Evolutionary conservation across 2,113 vertebrate species (phyloP), one percentile per base, ranked within the genome.

Genomic region (Syngnathus floridae): DNA sequence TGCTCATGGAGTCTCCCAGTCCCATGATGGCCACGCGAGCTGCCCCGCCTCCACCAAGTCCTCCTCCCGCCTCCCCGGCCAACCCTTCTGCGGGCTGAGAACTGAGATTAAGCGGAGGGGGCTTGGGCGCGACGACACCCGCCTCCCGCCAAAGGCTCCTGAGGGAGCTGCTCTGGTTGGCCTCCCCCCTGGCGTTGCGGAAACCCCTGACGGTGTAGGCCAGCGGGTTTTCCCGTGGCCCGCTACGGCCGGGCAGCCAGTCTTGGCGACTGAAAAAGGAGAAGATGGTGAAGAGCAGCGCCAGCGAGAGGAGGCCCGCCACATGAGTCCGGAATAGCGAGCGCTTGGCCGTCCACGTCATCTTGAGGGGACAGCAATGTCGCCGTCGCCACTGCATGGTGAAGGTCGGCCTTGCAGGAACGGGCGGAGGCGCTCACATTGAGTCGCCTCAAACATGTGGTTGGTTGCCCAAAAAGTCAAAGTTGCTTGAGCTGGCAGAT

Each of bases 321-420:
- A 95, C 93, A 2, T 95, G 97, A 48, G 94, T 95, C 61, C 95
- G 93, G 73, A 97, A 95, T 26, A 96, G 90, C 26, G 95, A 97
- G 73, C 96, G 91, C 83, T 98, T 98, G 86, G 91, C 74, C 82
- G 93, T 95, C 93, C 95, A 98, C 87, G 92, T 95, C 94, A 97
- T 95, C 87, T 97, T 98, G 82, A 92, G 92, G 82, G 93, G 93
- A 90, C 95, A 98, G 85, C 94, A 98, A 79, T 96, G 93, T 72
- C 96, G 89, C 81, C 97, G 92, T 82, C 96, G 92, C 95, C 95
- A 96, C 95, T 95, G 96, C 97, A 99, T 99, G 92, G 87, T 96
- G 93, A 90, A 91, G 88, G 90, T 92, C 36, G 91, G 62, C 91
- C 72, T 74, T 10, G 75, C 67, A 70, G 78, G 74, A 78, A 93